Conservation (phyloP, 1,140 invertebrate genomes). For the Megalopta genalis region DNA sequence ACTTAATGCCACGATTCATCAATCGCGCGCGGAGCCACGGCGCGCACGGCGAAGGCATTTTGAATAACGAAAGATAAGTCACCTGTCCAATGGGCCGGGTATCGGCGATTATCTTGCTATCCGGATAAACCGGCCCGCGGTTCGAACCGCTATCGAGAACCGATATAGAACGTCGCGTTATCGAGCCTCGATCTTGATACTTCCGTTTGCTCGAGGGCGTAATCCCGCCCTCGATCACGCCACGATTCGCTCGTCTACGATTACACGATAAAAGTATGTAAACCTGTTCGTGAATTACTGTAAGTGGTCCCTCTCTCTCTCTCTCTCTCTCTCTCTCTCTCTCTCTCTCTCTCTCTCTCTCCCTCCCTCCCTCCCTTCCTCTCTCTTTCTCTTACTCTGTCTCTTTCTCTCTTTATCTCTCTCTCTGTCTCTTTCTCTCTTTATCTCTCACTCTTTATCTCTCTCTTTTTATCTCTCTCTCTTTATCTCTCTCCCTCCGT, state of each 20-base stretch:
- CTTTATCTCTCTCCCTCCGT: too few relatives aligned
- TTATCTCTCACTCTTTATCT: too few relatives aligned
- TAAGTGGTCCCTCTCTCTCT: constrained; percentile 13
- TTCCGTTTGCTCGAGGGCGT: constrained; percentile 64
- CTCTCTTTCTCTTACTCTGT: background rate
- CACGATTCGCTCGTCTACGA: constrained; percentile 63
- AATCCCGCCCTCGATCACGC: constrained; percentile 64
- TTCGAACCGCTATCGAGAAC: constrained; percentile 70
- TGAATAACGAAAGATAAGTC: constrained; percentile 76
- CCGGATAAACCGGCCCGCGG: constrained; percentile 73
- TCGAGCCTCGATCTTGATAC: constrained; percentile 60
- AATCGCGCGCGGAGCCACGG: constrained; percentile 26
- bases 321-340: too few relatives aligned
- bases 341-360: too few relatives aligned
- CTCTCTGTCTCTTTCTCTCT: too few relatives aligned
- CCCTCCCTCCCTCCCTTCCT: too few relatives aligned
- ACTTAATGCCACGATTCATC: constrained; percentile 45
- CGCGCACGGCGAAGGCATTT: constrained; percentile 55
- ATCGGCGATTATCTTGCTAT: constrained; percentile 75
- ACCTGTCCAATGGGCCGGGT: constrained; percentile 71
- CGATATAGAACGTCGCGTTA: constrained; percentile 68
- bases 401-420: too few relatives aligned
- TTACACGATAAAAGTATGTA: constrained; percentile 64
- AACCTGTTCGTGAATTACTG: constrained; percentile 66
- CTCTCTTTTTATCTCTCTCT: too few relatives aligned